Conservation (phyloP, 2,888 invertebrate species). For the Deladenus siricidicola region DNA sequence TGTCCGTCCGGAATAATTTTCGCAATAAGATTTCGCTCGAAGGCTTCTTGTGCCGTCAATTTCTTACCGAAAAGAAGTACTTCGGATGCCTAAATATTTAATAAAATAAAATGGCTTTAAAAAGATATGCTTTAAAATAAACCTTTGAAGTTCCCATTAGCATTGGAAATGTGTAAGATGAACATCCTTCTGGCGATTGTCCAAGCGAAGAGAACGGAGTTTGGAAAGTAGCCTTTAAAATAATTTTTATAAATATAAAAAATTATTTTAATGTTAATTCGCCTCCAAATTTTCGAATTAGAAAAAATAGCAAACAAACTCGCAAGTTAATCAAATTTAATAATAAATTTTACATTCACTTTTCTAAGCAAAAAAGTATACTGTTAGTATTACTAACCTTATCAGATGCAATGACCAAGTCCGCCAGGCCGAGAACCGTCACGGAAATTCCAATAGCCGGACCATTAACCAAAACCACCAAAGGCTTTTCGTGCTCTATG, state of each 20-base stretch:
- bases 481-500: conserved; percentile 76
- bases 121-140: conserved; percentile 1
- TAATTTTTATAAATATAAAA: no score
- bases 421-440: conserved; percentile 75
- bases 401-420: conserved; percentile 79
- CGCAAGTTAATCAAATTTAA: conserved; percentile 8
- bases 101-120: background rate
- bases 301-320: no score
- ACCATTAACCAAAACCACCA: conserved; percentile 82
- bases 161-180: conserved; percentile 73
- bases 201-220: conserved; percentile 80
- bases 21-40: conserved; percentile 69
- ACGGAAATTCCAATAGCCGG: conserved; percentile 84
- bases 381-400: conserved; percentile 51
- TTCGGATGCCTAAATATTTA: conserved; percentile 57
- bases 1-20: conserved; percentile 63
- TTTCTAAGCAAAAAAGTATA: background rate
- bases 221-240: conserved; percentile 69
- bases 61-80: conserved; percentile 66
- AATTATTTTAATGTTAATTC: no score
- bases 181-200: conserved; percentile 79
- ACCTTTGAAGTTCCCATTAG: conserved; percentile 65
- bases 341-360: background rate
- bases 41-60: conserved; percentile 72
- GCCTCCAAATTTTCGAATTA: no score